A percentile compares a stretch with the other conserved stretches of the same genome.
phyloP scores from a whole-genome alignment of 2,113 vertebrate species.

The Thamnaconus septentrionalis region DNA sequence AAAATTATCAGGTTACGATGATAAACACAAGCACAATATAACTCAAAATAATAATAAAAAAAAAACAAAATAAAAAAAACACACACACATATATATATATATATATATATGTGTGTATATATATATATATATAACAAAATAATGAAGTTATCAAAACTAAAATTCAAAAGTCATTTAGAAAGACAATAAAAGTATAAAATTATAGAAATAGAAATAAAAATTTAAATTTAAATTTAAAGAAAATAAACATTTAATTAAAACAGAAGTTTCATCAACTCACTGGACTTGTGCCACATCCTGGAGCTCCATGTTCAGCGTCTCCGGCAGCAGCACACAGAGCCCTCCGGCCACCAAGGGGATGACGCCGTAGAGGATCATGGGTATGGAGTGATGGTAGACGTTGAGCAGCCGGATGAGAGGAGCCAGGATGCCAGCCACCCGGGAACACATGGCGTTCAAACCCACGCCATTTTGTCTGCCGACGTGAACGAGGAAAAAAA shows the following conservation, averaged over 20 bases:
- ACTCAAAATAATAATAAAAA: too few relatives aligned
- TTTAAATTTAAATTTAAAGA: too few relatives aligned
- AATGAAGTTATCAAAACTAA: not conserved
- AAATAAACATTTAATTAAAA: not conserved
- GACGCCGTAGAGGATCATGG: slow-evolving; percentile 80
- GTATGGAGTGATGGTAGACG: slow-evolving; percentile 70
- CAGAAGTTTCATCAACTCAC: slow-evolving; percentile 47
- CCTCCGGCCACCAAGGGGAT: slow-evolving; percentile 61
- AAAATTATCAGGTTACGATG: too few relatives aligned
- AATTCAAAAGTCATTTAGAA: not conserved
- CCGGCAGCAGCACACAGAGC: slow-evolving; percentile 79
- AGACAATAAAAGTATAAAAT: too few relatives aligned
- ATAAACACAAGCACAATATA: too few relatives aligned
- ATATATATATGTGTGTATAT: too few relatives aligned
- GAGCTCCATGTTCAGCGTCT: slow-evolving; percentile 77
- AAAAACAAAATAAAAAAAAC: too few relatives aligned
- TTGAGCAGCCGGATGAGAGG: slow-evolving; percentile 80
- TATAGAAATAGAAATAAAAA: not conserved
- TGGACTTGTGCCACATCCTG: slow-evolving; percentile 60
- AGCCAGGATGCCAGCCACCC: slow-evolving; percentile 78
- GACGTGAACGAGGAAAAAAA: not conserved
- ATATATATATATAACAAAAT: too few relatives aligned
- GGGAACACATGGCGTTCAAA: slow-evolving; percentile 76
- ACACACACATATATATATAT: too few relatives aligned
- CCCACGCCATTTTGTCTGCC: slow-evolving; percentile 83